Evolutionary conservation across 2,113 vertebrate genomes (phyloP).

Genomic region (Orientallactaga bullata): DNA sequence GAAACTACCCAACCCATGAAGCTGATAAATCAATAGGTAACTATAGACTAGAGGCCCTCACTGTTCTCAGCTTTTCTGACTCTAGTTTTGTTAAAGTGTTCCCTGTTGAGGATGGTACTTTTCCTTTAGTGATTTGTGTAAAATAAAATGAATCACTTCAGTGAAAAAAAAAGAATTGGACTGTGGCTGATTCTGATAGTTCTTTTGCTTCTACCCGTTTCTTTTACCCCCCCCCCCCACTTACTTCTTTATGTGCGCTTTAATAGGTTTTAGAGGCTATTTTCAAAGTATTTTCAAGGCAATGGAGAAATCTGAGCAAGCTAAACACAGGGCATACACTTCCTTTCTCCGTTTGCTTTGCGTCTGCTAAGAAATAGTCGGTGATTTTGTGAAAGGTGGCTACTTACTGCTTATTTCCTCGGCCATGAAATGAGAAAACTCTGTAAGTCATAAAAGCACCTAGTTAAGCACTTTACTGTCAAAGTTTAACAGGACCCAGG

Average conservation of each 20-base stretch:
- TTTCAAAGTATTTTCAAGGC: constrained; percentile 57
- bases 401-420: constrained; percentile 3
- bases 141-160: constrained; percentile 31
- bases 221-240: background rate
- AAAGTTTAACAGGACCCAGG: background rate
- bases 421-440: background rate
- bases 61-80: background rate
- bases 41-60: too few species aligned
- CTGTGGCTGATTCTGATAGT: constrained; percentile 7
- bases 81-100: constrained; percentile 36
- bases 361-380: constrained; percentile 6
- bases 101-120: background rate
- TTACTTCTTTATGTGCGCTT: background rate
- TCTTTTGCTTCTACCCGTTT: background rate
- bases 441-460: background rate
- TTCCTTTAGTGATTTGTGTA: background rate
- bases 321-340: background rate
- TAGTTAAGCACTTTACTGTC: background rate
- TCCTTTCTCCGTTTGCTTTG: constrained; percentile 44
- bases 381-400: background rate
- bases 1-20: background rate
- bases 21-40: background rate
- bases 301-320: background rate
- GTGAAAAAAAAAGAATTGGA: too few species aligned
- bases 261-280: background rate